Evolutionary conservation across 2,797 vertebrate species (phyloP), one percentile per base, ranked within the genome.

Genomic region (Champsocephalus gunnari): DNA sequence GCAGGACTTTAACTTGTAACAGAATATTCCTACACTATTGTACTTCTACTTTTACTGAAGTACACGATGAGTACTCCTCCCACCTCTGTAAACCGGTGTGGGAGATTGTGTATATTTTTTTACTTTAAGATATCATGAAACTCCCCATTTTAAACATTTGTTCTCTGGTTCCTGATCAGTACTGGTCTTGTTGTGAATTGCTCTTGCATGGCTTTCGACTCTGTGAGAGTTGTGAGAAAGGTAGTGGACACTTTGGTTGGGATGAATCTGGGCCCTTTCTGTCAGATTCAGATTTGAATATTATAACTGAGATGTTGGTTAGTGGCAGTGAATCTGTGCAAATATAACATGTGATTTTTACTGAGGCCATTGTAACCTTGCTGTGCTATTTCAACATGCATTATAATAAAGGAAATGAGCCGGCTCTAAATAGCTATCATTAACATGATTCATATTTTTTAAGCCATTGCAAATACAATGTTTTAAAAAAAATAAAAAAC

Each of bases 131-230:
- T 38, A 43, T 68, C 51, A 13, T 41, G 1, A 53, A 79, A 79
- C 58, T 63, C 57, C 21, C 68, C 75, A 82, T 53, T 64, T 54
- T 7, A 61, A 66, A 41, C 3, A 5, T 34, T 51, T 66, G 45
- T 74, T 14, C 24, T 5, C 21, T n/a, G 45, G 11, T 45, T 48
- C 44, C 19, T 28, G 44, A 6, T 49, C 44, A 49, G 12, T 32
- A 6, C 51, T 28, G 13, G n/a, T 3, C 5, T 62, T 67, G n/a
- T 34, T 32, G 12, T 55, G 53, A 10, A 9, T 51, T 19, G 11
- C 24, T 50, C 53, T 38, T 38, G 16, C 32, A 6, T 24, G 21
- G 5, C 48, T 71, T 13, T 47, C 14, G 16, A 41, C 17, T 48
- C 19, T 28, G 28, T 9, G 17, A 28, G 48, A 19, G 19, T 53